phyloP scores from a whole-genome alignment of 2,797 vertebrate genomes.

The Hirundo rustica region DNA sequence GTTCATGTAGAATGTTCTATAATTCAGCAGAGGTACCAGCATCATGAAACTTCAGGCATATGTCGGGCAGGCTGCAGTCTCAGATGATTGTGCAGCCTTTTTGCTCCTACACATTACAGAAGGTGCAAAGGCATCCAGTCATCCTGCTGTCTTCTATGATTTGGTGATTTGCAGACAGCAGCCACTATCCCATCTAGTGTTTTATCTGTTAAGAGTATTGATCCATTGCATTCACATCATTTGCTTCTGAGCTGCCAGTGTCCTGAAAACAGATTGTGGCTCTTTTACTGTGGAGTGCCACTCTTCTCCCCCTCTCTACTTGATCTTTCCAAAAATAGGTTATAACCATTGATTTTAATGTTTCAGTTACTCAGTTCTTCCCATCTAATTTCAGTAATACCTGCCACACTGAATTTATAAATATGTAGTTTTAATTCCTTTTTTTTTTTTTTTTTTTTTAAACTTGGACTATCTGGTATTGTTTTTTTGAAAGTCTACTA shows the following conservation, averaged over 20 bases:
- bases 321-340: conserved; percentile 29
- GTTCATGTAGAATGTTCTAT: background rate
- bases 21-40: background rate
- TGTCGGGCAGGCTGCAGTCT: background rate
- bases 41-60: background rate
- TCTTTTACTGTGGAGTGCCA: background rate
- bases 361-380: background rate
- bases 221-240: conserved; percentile 18
- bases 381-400: background rate
- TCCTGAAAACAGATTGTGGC: conserved; percentile 1
- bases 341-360: conserved; percentile 26
- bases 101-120: background rate
- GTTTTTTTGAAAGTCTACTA: background rate
- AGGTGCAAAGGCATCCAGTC: conserved; percentile 14
- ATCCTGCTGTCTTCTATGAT: conserved; percentile 16
- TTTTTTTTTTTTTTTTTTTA: background rate
- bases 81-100: background rate
- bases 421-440: background rate
- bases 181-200: conserved; percentile 28
- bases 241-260: conserved; percentile 13
- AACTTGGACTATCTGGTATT: background rate
- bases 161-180: conserved; percentile 49
- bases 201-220: conserved; percentile 47
- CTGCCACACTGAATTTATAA: background rate
- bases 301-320: background rate